phyloP scores from a whole-genome alignment of 2,113 vertebrate genomes.

The Myotis brandtii region DNA sequence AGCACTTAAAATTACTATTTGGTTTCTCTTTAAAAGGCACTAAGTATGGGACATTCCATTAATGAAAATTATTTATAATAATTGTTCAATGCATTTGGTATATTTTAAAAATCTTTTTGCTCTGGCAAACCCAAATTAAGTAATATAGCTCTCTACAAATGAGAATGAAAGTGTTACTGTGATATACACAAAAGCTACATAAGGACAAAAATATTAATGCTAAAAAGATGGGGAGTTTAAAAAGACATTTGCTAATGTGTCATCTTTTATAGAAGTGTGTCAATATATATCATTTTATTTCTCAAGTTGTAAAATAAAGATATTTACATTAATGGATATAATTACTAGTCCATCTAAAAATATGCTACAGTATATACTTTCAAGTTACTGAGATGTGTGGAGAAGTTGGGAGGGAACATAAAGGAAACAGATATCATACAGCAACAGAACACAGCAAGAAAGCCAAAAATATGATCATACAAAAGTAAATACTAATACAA shows the following conservation, averaged over 20 bases:
- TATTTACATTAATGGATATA: neutral
- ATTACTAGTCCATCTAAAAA: neutral
- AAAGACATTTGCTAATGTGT: neutral
- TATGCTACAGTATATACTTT: neutral
- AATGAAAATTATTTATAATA: neutral
- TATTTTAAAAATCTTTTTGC: neutral
- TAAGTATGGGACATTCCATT: neutral
- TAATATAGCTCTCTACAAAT: neutral
- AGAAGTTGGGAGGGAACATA: neutral
- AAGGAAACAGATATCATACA: neutral
- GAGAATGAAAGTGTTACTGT: neutral
- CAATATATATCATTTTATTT: neutral
- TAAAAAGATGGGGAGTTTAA: neutral
- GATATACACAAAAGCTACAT: neutral
- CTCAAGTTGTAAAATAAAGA: neutral
- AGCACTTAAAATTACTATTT: neutral
- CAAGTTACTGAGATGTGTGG: neutral
- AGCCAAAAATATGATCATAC: neutral
- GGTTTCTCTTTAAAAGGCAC: neutral
- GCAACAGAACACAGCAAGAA: neutral
- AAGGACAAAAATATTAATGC: neutral
- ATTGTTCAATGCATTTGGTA: neutral
- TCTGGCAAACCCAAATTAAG: neutral
- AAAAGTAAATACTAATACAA: neutral
- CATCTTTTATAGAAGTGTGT: neutral